A percentile compares a stretch with the other conserved stretches of the same genome.
phyloP scores from a whole-genome alignment of 2,888 invertebrate genomes.

The Mechanitis messenoides region DNA sequence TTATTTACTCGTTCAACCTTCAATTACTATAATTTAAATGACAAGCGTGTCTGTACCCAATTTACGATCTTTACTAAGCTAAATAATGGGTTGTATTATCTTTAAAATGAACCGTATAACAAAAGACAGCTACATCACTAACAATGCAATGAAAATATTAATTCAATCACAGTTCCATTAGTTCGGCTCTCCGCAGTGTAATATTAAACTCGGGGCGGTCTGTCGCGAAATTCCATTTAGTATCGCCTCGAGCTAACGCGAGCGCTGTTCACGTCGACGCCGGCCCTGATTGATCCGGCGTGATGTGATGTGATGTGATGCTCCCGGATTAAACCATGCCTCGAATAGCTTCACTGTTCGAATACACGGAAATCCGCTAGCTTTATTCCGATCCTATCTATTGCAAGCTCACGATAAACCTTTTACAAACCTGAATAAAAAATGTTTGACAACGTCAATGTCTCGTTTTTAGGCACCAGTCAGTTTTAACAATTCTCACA shows the following conservation, averaged over 20 bases:
- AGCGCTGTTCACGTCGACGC: slow-evolving; percentile 43
- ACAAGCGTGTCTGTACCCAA: neutral
- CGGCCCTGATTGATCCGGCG: slow-evolving; percentile 50
- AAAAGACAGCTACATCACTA: slow-evolving; percentile 3
- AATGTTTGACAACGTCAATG: neutral
- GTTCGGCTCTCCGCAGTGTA: slow-evolving; percentile 45
- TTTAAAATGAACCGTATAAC: neutral
- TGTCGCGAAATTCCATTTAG: slow-evolving; percentile 61
- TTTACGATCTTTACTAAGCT: neutral
- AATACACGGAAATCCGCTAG: slow-evolving; percentile 20
- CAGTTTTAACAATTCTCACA: too few relatives aligned
- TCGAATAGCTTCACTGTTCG: slow-evolving; percentile 25
- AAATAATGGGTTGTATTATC: neutral
- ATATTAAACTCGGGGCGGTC: slow-evolving; percentile 54
- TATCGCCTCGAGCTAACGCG: slow-evolving; percentile 46
- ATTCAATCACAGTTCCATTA: slow-evolving; percentile 52
- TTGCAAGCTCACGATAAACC: slow-evolving; percentile 6
- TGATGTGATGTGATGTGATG: slow-evolving; percentile 29
- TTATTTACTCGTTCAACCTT: neutral
- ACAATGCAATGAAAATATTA: slow-evolving; percentile 46
- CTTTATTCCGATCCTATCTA: slow-evolving; percentile 13
- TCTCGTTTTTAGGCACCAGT: neutral
- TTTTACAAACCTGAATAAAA: slow-evolving; percentile 1
- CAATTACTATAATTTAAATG: slow-evolving; percentile 2
- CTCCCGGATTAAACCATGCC: slow-evolving; percentile 26